A percentile compares a stretch with the other conserved stretches of the same genome.
Conservation (phyloP, 2,113 vertebrate genomes). For the Gopherus flavomarginatus region DNA sequence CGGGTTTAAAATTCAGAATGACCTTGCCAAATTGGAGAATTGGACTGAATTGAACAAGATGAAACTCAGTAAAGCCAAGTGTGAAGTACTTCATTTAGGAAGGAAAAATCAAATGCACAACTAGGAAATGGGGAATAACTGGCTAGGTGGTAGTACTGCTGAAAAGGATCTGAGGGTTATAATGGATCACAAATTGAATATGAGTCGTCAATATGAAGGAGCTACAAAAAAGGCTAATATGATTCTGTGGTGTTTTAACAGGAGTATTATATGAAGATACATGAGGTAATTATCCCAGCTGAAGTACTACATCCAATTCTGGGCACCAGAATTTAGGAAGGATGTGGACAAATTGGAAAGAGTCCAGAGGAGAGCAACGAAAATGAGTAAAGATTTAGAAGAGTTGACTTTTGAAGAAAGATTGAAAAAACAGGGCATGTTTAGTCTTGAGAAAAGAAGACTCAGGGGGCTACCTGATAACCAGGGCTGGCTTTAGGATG, state of each 20-base stretch:
- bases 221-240: background rate
- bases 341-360: background rate
- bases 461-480: background rate
- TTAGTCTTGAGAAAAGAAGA: background rate
- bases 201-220: background rate
- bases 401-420: background rate
- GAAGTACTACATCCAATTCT: background rate
- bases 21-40: no score
- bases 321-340: background rate
- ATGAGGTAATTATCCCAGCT: background rate
- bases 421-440: background rate
- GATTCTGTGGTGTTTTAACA: background rate
- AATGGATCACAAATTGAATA: background rate
- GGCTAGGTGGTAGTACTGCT: no score
- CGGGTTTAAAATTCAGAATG: no score
- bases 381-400: background rate
- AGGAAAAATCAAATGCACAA: background rate
- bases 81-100: background rate
- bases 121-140: background rate
- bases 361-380: background rate
- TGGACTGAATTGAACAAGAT: no score
- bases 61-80: background rate
- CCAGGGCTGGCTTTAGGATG: no score
- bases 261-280: no score
- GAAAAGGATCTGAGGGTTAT: background rate